A percentile compares a stretch with the other conserved stretches of the same genome.
Evolutionary conservation across 2,888 invertebrate species (phyloP).

Genomic region (Heliconius ismenius): DNA sequence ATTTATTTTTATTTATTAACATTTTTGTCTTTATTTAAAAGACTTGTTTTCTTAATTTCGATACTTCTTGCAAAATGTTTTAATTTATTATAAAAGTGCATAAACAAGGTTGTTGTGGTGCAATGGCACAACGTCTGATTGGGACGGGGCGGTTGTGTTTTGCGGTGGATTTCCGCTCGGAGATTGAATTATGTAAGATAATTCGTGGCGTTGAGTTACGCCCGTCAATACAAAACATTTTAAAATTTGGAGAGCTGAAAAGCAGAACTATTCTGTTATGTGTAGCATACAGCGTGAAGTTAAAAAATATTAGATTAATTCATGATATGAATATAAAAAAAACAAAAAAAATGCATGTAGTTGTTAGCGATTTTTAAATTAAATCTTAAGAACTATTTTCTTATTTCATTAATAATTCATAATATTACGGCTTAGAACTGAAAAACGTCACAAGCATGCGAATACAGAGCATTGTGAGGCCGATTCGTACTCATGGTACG

Average conservation of each 20-base stretch:
- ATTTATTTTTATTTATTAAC: no score
- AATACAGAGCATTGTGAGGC: slow-evolving; percentile 96
- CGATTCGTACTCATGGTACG: slow-evolving; percentile 97
- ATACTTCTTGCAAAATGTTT: not conserved
- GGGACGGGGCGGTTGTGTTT: no score
- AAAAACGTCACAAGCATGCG: slow-evolving; percentile 75
- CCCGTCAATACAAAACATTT: not conserved
- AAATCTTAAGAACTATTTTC: not conserved
- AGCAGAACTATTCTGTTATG: not conserved
- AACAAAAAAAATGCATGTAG: not conserved
- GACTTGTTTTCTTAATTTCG: not conserved
- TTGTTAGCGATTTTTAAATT: no score
- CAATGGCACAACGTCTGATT: no score
- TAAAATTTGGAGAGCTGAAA: not conserved
- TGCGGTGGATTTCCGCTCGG: not conserved
- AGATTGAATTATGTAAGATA: not conserved
- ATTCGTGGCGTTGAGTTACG: not conserved
- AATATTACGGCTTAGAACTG: slow-evolving; percentile 51
- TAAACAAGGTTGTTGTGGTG: no score
- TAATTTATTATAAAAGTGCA: no score
- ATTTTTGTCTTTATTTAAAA: not conserved
- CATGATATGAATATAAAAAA: not conserved
- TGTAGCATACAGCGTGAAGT: not conserved
- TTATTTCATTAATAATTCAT: not conserved
- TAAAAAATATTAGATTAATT: no score